Evolutionary conservation across 2,797 vertebrate species (phyloP), one percentile per base, ranked within the genome.

Genomic region (Pterois miles): DNA sequence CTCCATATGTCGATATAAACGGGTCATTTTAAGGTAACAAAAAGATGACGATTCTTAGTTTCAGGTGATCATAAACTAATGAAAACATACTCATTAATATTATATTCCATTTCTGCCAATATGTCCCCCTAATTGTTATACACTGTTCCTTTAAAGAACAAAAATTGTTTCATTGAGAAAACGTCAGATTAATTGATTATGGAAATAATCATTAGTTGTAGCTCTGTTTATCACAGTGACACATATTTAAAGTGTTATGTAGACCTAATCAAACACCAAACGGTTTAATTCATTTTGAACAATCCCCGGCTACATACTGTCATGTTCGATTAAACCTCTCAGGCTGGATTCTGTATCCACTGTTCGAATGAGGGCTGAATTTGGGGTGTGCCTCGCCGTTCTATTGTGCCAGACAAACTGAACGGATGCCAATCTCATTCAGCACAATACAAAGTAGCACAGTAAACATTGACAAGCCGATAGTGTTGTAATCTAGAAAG

Each of bases 401-500:
- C 50, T n/a, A 68, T 54, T 80, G 78, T 80, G 67, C 70, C 78
- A 83, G 57, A 84, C 78, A 38, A 48, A 72, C 20, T 58, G 82
- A 88, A 60, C 9, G 6, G 71, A 77, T 75, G 82, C 84, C 78
- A 86, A 13, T 72, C 65, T 76, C 78, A 66, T 78, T 82, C 48
- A 25, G 52, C 68, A 80, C 71, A 80, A 77, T 58, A 57, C 52
- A 78, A 65, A 74, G 73, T 56, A 23, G 66, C n/a, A 67, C 74
- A 76, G 85, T 71, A 85, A 87, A 87, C 88, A 89, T 0, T 46
- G 68, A 62, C 67, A 10, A 18, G 80, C 69, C 3, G 60, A 80
- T 60, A 74, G 65, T 80, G 80, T 78, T 70, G 75, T 76, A 86
- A 93, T 87, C 80, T 73, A 40, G 72, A 81, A 27, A 76, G 46